Evolutionary conservation across 2,888 invertebrate genomes (phyloP), one percentile per base, ranked within the genome.

Genomic region (Cephonodes hylas): DNA sequence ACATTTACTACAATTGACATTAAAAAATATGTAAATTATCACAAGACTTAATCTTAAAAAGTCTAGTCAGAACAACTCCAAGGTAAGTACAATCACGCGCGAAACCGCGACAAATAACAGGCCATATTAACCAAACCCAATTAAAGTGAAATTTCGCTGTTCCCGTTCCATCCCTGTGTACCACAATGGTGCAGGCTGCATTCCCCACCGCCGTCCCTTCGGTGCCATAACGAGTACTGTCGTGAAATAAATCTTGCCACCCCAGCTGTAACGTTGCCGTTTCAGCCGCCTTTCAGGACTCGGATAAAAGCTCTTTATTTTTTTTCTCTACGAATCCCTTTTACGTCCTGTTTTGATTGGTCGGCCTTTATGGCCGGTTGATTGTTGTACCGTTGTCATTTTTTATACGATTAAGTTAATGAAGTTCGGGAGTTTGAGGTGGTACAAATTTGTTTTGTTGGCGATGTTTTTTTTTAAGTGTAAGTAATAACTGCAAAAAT

Each of bases 181-280:
- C 74, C 66, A 61, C 75, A 64, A 70, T 76, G 74, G 71, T 85
- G 88, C 88, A 86, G 84, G 75, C 82, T 89, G 89, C 89, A 89
- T 84, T 85, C 85, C 69, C 75, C 63, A 69, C 71, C 72, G 76
- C 73, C 75, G 81, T 89, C 90, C 90, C 90, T 86, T 86, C 76
- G 86, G 90, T 84, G 80, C 88, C 83, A 83, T 90, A 89, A 89
- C 89, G 87, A 84, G 84, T 82, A 72, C 81, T 86, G 88, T 89
- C 88, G 80, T 85, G 88, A 88, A 84, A 91, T 91, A 91, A 91
- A 91, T 91, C 91, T 90, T 83, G 68, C 84, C 86, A 83, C 91
- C 91, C 91, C 81, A 71, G 65, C 72, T 75, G 74, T 76, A 81
- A 79, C 74, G 67, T 65, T 70, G 81, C 77, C 80, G 75, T 77